phyloP scores from a whole-genome alignment of 2,888 invertebrate genomes.

The Acronicta psi region DNA sequence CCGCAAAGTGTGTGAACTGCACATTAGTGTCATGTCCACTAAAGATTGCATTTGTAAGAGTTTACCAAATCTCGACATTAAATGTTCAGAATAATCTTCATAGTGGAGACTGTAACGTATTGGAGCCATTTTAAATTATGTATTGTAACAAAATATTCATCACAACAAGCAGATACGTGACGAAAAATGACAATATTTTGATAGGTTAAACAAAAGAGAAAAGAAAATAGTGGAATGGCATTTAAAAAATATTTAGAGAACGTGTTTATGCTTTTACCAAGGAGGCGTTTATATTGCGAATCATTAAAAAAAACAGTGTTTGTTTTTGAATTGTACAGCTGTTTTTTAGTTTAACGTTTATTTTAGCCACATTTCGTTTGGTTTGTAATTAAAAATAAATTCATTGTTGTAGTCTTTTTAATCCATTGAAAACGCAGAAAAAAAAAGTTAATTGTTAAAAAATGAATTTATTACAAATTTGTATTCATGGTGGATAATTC shows the following conservation, averaged over 20 bases:
- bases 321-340: too few species aligned
- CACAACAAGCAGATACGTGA: conserved; percentile 25
- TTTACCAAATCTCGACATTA: conserved; percentile 91
- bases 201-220: conserved; percentile 62
- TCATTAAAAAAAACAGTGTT: conserved; percentile 20
- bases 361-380: conserved; percentile 4
- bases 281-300: conserved; percentile 5
- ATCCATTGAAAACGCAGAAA: conserved; percentile 86
- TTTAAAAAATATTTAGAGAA: conserved; percentile 42
- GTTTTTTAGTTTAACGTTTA: too few species aligned
- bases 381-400: conserved; percentile 24
- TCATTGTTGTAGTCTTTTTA: conserved; percentile 77
- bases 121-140: conserved; percentile 78
- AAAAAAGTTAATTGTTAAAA: conserved; percentile 83
- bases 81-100: conserved; percentile 91
- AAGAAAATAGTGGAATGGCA: conserved; percentile 52
- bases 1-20: conserved; percentile 92
- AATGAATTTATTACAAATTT: conserved; percentile 88
- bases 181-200: conserved; percentile 45
- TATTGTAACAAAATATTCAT: conserved; percentile 36
- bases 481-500: conserved; percentile 70
- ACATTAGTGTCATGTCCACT: conserved; percentile 93
- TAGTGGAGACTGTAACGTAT: conserved; percentile 91
- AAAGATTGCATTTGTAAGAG: conserved; percentile 92
- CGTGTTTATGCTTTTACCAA: conserved; percentile 38